Conservation (phyloP, 2,113 vertebrate species). For the Poecilia latipinna region DNA sequence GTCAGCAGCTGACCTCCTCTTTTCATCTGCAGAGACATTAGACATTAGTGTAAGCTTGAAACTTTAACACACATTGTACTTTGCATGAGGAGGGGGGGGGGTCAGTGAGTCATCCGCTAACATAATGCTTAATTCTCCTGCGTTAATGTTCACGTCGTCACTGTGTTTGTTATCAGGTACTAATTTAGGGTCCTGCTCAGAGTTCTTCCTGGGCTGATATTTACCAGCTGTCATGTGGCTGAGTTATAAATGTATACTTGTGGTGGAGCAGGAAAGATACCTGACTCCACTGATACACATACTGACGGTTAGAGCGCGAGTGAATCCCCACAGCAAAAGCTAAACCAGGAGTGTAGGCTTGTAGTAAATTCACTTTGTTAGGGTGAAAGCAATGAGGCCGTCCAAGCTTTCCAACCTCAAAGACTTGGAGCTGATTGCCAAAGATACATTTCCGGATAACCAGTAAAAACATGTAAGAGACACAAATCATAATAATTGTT, state of each 20-base stretch:
- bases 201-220: conserved; percentile 27
- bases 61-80: neutral
- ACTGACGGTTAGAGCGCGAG: conserved; percentile 20
- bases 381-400: too few species aligned
- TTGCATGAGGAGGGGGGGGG: neutral
- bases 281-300: conserved; percentile 64
- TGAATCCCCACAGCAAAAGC: conserved; percentile 15
- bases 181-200: conserved; percentile 3
- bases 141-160: neutral
- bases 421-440: too few species aligned
- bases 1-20: conserved; percentile 66
- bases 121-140: neutral
- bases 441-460: too few species aligned
- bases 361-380: neutral
- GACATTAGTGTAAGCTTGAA: neutral
- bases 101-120: neutral
- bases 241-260: conserved; percentile 66
- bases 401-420: too few species aligned
- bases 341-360: conserved; percentile 37
- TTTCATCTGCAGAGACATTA: conserved; percentile 71
- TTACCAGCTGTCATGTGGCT: conserved; percentile 54
- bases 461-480: too few species aligned
- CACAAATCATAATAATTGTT: too few species aligned
- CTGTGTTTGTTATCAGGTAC: conserved; percentile 1
- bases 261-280: conserved; percentile 48